Conservation (phyloP, 2,888 invertebrate species). For the Deilephila elpenor region DNA sequence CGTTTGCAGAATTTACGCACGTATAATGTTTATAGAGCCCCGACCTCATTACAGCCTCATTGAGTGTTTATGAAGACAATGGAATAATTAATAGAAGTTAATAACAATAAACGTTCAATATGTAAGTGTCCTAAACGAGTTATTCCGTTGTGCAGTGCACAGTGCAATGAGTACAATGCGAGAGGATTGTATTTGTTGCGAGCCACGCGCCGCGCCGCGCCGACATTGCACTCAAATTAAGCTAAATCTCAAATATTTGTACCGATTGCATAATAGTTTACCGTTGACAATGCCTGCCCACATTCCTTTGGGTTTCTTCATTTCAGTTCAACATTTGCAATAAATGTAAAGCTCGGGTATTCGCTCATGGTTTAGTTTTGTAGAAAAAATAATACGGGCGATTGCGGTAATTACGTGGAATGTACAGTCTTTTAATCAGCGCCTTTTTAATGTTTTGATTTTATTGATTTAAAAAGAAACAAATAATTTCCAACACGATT, state of each 20-base stretch:
- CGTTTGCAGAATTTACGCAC: no score
- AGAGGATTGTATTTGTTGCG: conserved; percentile 56
- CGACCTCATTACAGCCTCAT: neutral
- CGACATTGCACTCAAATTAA: conserved; percentile 56
- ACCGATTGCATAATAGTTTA: conserved; percentile 45
- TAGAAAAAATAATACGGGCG: no score
- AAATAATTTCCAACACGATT: no score
- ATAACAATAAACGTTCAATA: conserved; percentile 16
- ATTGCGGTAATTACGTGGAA: no score
- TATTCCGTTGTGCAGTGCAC: neutral
- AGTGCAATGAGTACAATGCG: conserved; percentile 36
- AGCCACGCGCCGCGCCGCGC: conserved; percentile 58
- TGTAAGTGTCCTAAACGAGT: conserved; percentile 23
- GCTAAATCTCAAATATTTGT: conserved; percentile 55
- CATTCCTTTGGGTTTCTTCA: neutral
- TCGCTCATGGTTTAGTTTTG: no score
- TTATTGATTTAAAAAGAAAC: no score
- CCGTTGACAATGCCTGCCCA: neutral
- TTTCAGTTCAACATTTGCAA: no score
- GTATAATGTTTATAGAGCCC: neutral
- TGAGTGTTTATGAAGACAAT: conserved; percentile 14
- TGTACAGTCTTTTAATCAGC: no score
- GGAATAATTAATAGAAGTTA: conserved; percentile 20
- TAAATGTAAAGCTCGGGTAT: no score
- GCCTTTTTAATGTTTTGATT: no score